Percentiles rank a stretch among this genome's conserved stretches.
These are phyloP conservation scores for Epinotia ramella DNA, from an alignment of 2,888 invertebrate species.

Conservation along the genomic window DNA sequence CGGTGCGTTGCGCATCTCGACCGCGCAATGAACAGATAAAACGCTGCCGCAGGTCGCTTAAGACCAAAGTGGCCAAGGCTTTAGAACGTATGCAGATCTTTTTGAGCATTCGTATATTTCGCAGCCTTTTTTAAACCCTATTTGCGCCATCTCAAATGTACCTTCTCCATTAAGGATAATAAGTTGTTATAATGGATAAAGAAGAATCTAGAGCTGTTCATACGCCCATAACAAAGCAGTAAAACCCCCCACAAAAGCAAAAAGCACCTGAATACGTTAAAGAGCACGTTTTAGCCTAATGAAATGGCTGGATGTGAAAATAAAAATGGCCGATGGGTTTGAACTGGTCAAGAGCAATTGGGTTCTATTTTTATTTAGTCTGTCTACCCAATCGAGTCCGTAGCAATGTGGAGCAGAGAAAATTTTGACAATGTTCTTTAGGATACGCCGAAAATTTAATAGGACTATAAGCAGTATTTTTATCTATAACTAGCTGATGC, in stretches of 20 bases:
- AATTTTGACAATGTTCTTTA: too few species aligned
- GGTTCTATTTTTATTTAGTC: slow-evolving; percentile 6
- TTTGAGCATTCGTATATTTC: background rate
- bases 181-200: background rate
- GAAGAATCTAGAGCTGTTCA: slow-evolving; percentile 2
- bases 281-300: slow-evolving; percentile 41
- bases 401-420: background rate
- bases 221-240: background rate
- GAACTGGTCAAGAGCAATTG: background rate
- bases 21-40: too few species aligned
- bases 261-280: slow-evolving; percentile 38
- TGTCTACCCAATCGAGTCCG: background rate
- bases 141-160: background rate
- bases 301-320: slow-evolving; percentile 33
- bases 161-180: background rate
- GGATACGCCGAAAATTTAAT: too few species aligned
- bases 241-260: slow-evolving; percentile 17
- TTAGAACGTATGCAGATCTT: too few species aligned
- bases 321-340: slow-evolving; percentile 19
- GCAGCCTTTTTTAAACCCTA: background rate
- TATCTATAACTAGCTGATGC: too few species aligned
- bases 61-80: too few species aligned
- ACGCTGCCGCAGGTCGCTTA: too few species aligned
- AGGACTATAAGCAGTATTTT: too few species aligned
- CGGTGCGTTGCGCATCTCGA: too few species aligned